phyloP scores from a whole-genome alignment of 2,797 vertebrate species.

The Falco columbarius region DNA sequence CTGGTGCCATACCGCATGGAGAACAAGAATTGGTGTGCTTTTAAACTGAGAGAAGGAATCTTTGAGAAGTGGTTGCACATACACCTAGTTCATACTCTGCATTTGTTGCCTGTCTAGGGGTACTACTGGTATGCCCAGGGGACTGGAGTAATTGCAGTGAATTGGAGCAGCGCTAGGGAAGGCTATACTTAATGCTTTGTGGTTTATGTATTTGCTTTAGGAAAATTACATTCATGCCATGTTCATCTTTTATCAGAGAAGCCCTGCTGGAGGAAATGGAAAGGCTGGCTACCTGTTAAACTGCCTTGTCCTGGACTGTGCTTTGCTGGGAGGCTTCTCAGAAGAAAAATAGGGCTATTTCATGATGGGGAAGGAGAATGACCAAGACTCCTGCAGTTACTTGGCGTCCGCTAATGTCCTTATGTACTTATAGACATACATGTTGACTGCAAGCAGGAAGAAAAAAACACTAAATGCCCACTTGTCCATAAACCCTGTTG shows the following conservation, averaged over 20 bases:
- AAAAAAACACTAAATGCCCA: accelerated
- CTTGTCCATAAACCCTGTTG: background rate
- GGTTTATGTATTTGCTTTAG: background rate
- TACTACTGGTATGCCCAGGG: background rate
- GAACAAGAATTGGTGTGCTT: background rate
- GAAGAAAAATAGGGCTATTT: accelerated
- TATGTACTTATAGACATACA: background rate
- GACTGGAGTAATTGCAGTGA: background rate
- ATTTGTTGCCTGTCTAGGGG: background rate
- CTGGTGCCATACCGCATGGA: background rate
- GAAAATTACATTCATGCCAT: accelerated
- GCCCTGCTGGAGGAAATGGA: background rate
- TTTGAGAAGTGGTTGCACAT: background rate
- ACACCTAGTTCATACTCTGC: too few relatives aligned
- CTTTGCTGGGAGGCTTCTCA: background rate
- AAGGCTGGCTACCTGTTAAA: background rate
- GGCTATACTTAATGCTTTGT: background rate
- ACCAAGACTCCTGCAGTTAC: background rate
- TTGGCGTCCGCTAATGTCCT: background rate
- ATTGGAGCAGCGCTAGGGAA: background rate
- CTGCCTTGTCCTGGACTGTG: background rate
- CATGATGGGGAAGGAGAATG: background rate
- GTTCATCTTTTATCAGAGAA: background rate
- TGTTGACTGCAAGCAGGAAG: background rate
- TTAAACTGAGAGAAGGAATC: accelerated